Base-by-base conservation (phyloP, 1,140 invertebrate genomes). In the Gonioctena quinquepunctata region DNA sequence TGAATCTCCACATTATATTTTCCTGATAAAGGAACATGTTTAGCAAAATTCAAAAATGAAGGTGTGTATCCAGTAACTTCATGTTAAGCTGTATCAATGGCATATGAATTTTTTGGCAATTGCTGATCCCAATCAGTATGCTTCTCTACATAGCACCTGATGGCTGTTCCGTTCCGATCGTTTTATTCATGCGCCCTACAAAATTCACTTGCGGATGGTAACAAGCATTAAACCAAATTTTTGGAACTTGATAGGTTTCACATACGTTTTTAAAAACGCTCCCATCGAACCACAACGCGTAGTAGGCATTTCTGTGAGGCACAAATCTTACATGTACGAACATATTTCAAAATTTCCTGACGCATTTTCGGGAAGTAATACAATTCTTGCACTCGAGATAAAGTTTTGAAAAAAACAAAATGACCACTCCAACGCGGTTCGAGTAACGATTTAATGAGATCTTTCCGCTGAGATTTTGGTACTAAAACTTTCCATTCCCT, bases 131-230 rank as follows among this genome's bases (percentile, higher is more conserved):
- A 42, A 42, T 42, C n/a, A n/a, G n/a, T n/a, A n/a, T 42, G 33
- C n/a, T 42, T n/a, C 6, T 42, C 33, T 7, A 42, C n/a, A 42
- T 42, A 42, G 33, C 33, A 7, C n/a, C 33, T 6, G 6, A 42
- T 42, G n/a, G n/a, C n/a, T n/a, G n/a, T n/a, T n/a, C n/a, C n/a
- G n/a, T n/a, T 11, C 65, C n/a, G 11, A 72, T 27, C 1, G 71
- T 73, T 27, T 49, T 48, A 63, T 73, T 73, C 1, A n/a, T 33
- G 6, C 71, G 19, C 57, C 70, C 71, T 11, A 70, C 68, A 27
- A 70, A 67, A 59, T 70, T 70, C 25, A 22, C 42, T 56, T 42
- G 33, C n/a, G 33, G 33, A 7, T 6, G n/a, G n/a, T 42, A 42
- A 42, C 6, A 6, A n/a, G 33, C 33, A 42, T 42, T 42, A 42